These are phyloP conservation scores for Eriocheir sinensis DNA, from an alignment of 1,140 invertebrate species.

Conservation along the genomic window DNA sequence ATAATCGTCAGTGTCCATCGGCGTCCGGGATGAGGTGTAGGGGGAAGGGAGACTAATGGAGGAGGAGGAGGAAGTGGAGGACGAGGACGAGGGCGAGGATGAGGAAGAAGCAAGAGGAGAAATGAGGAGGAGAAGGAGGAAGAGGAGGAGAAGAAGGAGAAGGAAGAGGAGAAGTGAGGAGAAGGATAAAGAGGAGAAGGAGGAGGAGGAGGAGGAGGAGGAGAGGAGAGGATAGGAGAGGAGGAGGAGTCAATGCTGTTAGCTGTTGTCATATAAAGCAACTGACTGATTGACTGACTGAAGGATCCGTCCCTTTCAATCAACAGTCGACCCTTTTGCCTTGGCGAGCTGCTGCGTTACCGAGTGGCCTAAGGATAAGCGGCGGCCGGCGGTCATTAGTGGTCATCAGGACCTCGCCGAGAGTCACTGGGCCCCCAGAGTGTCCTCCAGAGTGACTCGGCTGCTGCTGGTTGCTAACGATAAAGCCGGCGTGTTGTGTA, in stretches of 20 bases:
- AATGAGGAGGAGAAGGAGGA: not conserved
- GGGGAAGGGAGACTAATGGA: not conserved
- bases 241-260: not conserved
- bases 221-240: not conserved
- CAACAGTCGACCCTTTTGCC: not conserved
- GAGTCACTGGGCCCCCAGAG: not conserved
- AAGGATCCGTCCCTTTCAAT: not conserved
- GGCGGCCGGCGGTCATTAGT: not conserved
- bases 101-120: not conserved
- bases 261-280: not conserved
- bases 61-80: conserved; percentile 33
- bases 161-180: not conserved
- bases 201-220: not conserved
- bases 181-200: not conserved
- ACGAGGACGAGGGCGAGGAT: not conserved
- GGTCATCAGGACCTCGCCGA: not conserved
- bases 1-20: conserved; percentile 57
- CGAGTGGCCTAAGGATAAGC: not conserved
- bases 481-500: no score
- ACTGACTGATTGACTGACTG: not conserved
- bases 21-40: conserved; percentile 17
- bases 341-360: not conserved
- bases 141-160: not conserved
- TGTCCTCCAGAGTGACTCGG: not conserved
- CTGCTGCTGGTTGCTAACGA: not conserved